A percentile compares a stretch with the other conserved stretches of the same genome.
Evolutionary conservation across 1,140 invertebrate genomes (phyloP).

Genomic region (Bombus huntii): DNA sequence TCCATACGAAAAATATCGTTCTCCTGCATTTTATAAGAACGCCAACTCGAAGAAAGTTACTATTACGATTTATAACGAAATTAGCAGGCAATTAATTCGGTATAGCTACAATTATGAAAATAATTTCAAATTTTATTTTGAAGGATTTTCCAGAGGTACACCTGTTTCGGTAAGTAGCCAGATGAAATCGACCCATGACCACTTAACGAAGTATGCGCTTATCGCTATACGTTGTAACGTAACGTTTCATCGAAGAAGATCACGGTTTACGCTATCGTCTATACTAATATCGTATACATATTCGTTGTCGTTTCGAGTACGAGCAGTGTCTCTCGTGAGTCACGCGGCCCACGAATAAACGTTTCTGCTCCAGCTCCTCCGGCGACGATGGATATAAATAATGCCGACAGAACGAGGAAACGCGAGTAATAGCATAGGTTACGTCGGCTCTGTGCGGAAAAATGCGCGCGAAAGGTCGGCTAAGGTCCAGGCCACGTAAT

Average conservation of each 20-base stretch:
- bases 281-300: neutral
- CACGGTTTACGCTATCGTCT: neutral
- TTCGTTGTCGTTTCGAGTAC: constrained; percentile 5
- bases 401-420: constrained; percentile 64
- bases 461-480: constrained; percentile 30
- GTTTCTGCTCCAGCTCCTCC: constrained; percentile 61
- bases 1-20: too few relatives aligned
- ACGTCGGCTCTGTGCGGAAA: constrained; percentile 34
- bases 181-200: too few relatives aligned
- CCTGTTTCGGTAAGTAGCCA: too few relatives aligned
- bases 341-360: constrained; percentile 71
- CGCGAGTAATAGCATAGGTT: constrained; percentile 52
- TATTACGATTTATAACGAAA: too few relatives aligned
- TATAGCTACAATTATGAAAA: too few relatives aligned
- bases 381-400: constrained; percentile 68
- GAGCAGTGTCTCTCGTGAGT: constrained; percentile 59
- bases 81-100: too few relatives aligned
- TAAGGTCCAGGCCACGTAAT: neutral
- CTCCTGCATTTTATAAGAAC: too few relatives aligned
- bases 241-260: neutral
- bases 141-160: too few relatives aligned
- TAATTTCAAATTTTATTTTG: too few relatives aligned
- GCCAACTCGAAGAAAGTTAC: too few relatives aligned
- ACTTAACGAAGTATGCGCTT: too few relatives aligned
- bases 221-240: too few relatives aligned